Evolutionary conservation across 2,888 invertebrate species (phyloP), one percentile per base, ranked within the genome.

Genomic region (Aphodius granarius): DNA sequence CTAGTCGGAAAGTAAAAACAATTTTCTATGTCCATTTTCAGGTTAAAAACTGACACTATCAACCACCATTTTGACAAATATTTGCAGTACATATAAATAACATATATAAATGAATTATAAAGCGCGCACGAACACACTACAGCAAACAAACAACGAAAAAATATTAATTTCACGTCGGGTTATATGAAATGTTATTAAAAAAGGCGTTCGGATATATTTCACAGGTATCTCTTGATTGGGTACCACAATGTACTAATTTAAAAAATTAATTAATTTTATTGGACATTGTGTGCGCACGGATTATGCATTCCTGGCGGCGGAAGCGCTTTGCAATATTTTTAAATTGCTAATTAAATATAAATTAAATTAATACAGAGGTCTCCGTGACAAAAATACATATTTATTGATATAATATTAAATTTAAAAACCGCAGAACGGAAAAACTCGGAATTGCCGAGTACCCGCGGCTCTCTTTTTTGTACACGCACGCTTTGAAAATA

Each of bases 331-430:
- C 43, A 43, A 23, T 70, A 75, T 73, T 75, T 75, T 70, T 72
- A 70, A 73, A 62, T 64, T 68, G 23, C 75, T 75, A 75, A 75
- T 75, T 75, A 75, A 75, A 75, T 68, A 66, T 73, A 68, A 75
- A 75, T 75, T 72, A 73, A 63, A 64, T 68, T 70, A 22, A 68
- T 68, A 68, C 20, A 68, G 68, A 43, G 43, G 13, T 6, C 43
- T 9, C 43, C 43, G 43, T 43, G 43, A 43, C 43, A 43, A 43
- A 43, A 43, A 43, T 43, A 43, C 43, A 43, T 43, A 43, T 43
- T 43, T 43, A 43, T 43, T 43, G 43, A 43, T 43, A 43, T 43
- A 43, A 43, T 43, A 43, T 43, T 43, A 13, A 43, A 43, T 43
- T 43, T 43, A 43, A 43, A 43, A 43, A 43, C 43, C 43, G 43